These are phyloP conservation scores for Tichodroma muraria DNA, from an alignment of 2,113 vertebrate species.

Conservation along the genomic window DNA sequence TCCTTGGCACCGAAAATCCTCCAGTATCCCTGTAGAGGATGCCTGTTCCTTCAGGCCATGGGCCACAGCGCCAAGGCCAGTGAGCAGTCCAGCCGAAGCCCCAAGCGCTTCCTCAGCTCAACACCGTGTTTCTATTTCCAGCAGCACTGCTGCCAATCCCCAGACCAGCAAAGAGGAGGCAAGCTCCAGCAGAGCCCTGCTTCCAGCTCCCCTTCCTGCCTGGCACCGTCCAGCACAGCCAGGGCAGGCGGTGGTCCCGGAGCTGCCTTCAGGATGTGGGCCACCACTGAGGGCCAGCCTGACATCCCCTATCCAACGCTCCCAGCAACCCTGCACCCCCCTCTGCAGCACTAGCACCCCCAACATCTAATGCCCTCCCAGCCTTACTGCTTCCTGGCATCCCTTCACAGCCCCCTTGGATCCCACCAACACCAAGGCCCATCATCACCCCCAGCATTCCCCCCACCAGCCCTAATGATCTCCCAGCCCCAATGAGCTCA, in stretches of 20 bases:
- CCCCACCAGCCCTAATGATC: background rate
- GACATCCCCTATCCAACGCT: background rate
- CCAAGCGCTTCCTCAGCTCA: background rate
- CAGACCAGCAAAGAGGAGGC: background rate
- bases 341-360: background rate
- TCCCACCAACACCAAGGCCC: background rate
- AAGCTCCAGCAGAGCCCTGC: background rate
- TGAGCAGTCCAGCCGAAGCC: background rate
- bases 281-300: background rate
- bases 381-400: background rate
- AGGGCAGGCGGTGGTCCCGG: background rate
- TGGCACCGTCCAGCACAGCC: accelerated
- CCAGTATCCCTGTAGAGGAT: background rate
- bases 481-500: background rate
- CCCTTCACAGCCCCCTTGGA: background rate
- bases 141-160: background rate
- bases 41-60: background rate
- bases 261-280: background rate
- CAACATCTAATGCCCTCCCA: background rate
- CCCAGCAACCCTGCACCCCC: background rate
- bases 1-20: accelerated
- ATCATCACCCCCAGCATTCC: background rate
- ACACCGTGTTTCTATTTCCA: background rate
- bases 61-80: background rate
- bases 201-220: background rate